Base-by-base conservation (phyloP, 2,888 invertebrate genomes). In the Hipparchia semele region DNA sequence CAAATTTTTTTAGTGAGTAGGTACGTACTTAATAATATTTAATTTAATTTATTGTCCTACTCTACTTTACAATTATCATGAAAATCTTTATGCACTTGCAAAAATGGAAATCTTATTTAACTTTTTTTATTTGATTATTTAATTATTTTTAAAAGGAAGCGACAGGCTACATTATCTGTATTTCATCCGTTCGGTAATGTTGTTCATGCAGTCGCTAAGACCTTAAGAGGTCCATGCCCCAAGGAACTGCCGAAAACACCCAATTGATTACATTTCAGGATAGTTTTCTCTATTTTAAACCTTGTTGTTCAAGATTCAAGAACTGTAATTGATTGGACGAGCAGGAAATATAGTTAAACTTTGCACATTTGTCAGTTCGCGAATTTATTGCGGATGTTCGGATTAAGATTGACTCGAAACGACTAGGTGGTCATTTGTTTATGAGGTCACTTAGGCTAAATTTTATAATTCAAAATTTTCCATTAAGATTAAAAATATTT, bases 331-430 rank as follows among this genome's bases (percentile, higher is more conserved):
- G 65, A 12, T 33, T 53, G n/a, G 12, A 10, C 13, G 58, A 67
- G 13, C 23, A 51, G 54, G 56, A 10, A 65, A 59, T 67, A 68
- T 70, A 67, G 70, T 71, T 70, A 73, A 75, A 75, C 70, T 72
- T 76, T 73, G 75, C 72, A 68, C 75, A 68, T 75, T 65, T 73
- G 74, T 61, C 72, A 71, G 72, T 73, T 76, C 73, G 76, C 74
- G 65, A 74, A 76, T 74, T 71, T 66, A 68, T 72, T 70, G 66
- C 74, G 76, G 76, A 76, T 74, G 76, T 71, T 69, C 67, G 58
- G 62, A 74, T 76, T 76, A 74, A 74, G 76, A 73, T 76, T 68
- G 71, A 69, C 72, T 73, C 61, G 66, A 59, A 72, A 76, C 60
- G 68, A 51, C 73, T 65, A 53, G 62, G 60, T 13, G 66, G 53